Conservation (phyloP, 2,113 vertebrate species). For the Opisthocomus hoazin region DNA sequence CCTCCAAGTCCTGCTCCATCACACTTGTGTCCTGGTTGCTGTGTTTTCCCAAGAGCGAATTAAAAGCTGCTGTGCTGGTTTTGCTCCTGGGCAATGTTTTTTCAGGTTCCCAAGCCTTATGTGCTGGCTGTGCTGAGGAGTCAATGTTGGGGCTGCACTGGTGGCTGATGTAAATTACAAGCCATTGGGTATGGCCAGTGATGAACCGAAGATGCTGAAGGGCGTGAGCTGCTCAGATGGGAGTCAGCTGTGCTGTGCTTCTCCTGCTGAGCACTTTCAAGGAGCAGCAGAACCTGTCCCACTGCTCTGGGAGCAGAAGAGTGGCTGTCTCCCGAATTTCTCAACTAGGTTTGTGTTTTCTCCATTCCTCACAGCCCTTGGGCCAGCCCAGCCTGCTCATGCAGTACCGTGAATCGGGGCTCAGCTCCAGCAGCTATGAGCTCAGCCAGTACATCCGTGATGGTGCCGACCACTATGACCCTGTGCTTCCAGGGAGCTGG, state of each 20-base stretch:
- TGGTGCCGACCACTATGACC: background rate
- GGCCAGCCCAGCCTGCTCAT: slow-evolving; percentile 69
- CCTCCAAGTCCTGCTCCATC: background rate
- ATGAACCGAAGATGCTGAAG: background rate
- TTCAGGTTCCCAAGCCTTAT: background rate
- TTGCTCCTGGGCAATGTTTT: background rate
- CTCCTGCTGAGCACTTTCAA: background rate
- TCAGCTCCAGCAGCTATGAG: slow-evolving; percentile 86
- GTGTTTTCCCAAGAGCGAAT: background rate
- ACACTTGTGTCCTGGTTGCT: background rate
- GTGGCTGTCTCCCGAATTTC: background rate
- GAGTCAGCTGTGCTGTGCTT: background rate
- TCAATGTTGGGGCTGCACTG: background rate
- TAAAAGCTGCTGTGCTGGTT: background rate
- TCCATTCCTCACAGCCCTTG: background rate
- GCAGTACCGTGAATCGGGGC: slow-evolving; percentile 79
- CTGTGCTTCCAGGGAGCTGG: background rate
- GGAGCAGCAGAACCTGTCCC: background rate
- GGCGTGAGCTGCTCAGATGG: fast-evolving
- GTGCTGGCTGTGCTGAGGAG: background rate
- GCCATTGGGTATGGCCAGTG: background rate
- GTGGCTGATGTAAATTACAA: background rate
- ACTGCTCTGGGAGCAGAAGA: background rate
- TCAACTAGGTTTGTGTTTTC: background rate
- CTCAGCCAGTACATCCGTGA: slow-evolving; percentile 86